phyloP scores from a whole-genome alignment of 2,113 vertebrate genomes.

The Peucedramus taeniatus region DNA sequence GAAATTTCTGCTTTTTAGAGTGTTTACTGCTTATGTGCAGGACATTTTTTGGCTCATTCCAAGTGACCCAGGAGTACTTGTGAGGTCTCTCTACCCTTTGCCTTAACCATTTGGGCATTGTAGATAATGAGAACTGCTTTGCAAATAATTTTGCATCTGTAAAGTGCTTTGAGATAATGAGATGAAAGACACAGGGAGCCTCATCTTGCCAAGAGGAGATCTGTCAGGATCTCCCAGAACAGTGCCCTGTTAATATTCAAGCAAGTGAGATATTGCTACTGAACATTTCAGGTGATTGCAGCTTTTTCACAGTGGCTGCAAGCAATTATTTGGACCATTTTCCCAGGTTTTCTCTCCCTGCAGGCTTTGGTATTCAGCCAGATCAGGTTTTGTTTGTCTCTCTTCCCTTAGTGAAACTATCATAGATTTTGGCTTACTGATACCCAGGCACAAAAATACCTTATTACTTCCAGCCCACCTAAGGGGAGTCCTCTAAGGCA shows the following conservation, averaged over 20 bases:
- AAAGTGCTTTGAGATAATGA: neutral
- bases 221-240: neutral
- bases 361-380: neutral
- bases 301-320: neutral
- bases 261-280: neutral
- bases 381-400: neutral
- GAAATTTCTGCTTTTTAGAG: neutral
- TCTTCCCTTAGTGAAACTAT: neutral
- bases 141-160: neutral
- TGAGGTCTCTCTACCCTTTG: neutral
- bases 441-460: neutral
- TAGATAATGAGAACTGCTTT: neutral
- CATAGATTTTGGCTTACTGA: neutral
- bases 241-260: neutral
- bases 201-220: neutral
- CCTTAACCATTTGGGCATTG: neutral
- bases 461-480: neutral
- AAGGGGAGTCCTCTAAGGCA: neutral
- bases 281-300: neutral
- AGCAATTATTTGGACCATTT: neutral
- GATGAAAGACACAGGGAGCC: neutral
- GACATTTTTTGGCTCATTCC: neutral
- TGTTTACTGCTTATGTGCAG: neutral
- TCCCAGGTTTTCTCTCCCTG: neutral
- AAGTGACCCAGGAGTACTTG: neutral